Percentiles rank a stretch among this genome's conserved stretches.
Evolutionary conservation across 1,140 invertebrate genomes (phyloP).

Genomic region (Lucilia sericata): DNA sequence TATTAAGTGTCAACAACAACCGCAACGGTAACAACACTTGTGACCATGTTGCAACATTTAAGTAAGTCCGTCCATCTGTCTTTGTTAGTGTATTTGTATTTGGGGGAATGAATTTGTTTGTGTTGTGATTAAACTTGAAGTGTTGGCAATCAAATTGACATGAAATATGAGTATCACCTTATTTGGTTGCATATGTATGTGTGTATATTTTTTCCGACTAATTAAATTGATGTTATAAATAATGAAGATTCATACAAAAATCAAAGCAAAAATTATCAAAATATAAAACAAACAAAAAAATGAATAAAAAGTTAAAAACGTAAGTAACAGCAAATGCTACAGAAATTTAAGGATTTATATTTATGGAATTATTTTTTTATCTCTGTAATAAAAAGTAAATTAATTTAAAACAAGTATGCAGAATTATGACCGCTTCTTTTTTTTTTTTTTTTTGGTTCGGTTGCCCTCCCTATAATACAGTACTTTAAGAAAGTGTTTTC

Average conservation of each 20-base stretch:
- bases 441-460: no score
- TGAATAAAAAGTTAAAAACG: neutral
- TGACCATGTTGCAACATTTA: neutral
- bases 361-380: constrained; percentile 38
- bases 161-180: constrained; percentile 43
- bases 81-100: no score
- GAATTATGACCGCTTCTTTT: neutral
- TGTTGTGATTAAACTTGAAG: constrained; percentile 41
- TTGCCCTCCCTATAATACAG: no score
- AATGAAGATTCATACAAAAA: constrained; percentile 37
- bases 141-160: constrained; percentile 44
- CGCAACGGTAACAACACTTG: neutral
- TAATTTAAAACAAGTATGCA: constrained; percentile 30
- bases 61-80: no score
- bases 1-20: neutral
- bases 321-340: neutral
- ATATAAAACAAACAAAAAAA: constrained; percentile 1
- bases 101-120: neutral
- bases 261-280: neutral
- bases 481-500: no score
- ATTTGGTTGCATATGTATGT: neutral
- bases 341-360: constrained; percentile 9
- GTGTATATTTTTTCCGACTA: constrained; percentile 35
- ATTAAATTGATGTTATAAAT: constrained; percentile 43
- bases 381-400: constrained; percentile 41